phyloP scores from a whole-genome alignment of 2,113 vertebrate species.

The Erinaceus europaeus region DNA sequence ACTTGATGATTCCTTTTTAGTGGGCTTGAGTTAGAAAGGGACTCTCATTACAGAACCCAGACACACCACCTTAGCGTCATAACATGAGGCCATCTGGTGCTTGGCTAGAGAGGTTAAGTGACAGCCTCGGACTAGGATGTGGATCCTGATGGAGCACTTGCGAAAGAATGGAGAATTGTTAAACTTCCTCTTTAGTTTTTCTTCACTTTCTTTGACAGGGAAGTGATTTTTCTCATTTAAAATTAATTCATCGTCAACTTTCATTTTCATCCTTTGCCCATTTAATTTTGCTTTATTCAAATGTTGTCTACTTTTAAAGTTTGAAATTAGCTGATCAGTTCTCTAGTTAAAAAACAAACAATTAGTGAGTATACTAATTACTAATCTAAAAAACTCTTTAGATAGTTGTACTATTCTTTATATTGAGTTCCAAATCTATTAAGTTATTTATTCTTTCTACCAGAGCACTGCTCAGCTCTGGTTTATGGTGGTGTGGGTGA shows the following conservation, averaged over 20 bases:
- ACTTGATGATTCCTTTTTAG: neutral
- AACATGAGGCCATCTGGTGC: neutral
- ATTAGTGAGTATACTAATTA: too few species aligned
- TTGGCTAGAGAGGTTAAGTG: neutral
- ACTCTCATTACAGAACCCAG: neutral
- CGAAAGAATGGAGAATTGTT: neutral
- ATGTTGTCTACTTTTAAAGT: slow-evolving; percentile 11
- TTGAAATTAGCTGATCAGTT: neutral
- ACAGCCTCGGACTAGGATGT: neutral
- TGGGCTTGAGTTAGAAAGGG: neutral
- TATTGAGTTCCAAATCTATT: too few species aligned
- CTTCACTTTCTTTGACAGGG: neutral
- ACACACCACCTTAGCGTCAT: neutral
- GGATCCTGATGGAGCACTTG: neutral
- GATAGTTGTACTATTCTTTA: too few species aligned
- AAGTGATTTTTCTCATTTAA: slow-evolving; percentile 9
- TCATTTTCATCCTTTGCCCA: neutral
- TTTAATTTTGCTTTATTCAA: neutral
- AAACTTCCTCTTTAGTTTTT: neutral
- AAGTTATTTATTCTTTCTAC: too few species aligned
- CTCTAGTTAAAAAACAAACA: too few species aligned
- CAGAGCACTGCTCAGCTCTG: too few species aligned
- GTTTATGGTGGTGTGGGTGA: too few species aligned
- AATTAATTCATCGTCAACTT: slow-evolving; percentile 5
- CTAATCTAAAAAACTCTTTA: too few species aligned